Evolutionary conservation across 2,888 invertebrate genomes (phyloP), one percentile per base, ranked within the genome.

Genomic region (Drosophila stalkeri): DNA sequence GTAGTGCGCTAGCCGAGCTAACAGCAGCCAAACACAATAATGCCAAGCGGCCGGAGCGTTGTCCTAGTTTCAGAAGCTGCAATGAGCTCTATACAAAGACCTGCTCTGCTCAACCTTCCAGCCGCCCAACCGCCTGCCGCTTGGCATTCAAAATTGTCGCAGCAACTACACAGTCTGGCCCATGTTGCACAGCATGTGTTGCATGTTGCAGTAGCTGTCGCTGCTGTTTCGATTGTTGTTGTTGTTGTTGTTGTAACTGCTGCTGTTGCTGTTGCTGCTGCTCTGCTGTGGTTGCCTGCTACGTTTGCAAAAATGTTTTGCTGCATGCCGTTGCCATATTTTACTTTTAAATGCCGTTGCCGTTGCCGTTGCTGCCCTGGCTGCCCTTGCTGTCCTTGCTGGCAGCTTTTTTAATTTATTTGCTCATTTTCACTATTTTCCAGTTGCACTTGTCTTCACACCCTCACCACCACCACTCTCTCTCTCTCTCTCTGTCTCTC

Each of bases 161-260:
- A 68, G 84, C 82, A 73, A 65, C 67, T 64, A 51, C 70, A 75
- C 66, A 78, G 70, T 77, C 46, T 64, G 68, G 72, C 65, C 75
- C 79, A 77, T 88, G 90, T 90, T 81, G 86, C 90, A 73, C 90
- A 88, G 90, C 90, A 86, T 86, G 86, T 86, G 89, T 86, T 90
- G 88, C 88, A 80, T 86, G 88, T 86, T 88, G 88, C 79, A 75
- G 84, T 70, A 67, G 66, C 72, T 65, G 64, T 71, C 43, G 44
- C 49, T 64, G 35, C 65, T 57, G 43, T 47, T 60, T 54, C 49
- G 64, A 56, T 31, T 56, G 49, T 56, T 61, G 43, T 41, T 60
- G 43, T 41, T 52, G 60, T 39, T 66, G 59, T 33, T 68, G 56
- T 39, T 62, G 70, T 2, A 62, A 54, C 0, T 77, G 63, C 2